These are phyloP conservation scores for Zaprionus gabonicus DNA, from an alignment of 1,140 invertebrate genomes.

Conservation along the genomic window DNA sequence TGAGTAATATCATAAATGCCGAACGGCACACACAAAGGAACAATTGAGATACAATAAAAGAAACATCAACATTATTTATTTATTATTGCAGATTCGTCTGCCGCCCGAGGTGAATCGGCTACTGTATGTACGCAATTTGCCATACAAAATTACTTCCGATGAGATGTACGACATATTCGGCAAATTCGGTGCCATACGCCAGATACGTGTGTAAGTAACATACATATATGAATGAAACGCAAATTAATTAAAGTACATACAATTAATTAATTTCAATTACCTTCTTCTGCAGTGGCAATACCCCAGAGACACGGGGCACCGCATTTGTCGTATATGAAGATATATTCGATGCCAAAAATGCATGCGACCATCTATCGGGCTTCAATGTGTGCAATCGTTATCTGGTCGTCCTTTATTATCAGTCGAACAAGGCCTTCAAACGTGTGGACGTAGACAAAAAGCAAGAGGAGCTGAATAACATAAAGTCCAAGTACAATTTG, in stretches of 20 bases:
- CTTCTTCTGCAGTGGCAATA: constrained; percentile 94
- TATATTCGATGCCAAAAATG: constrained; percentile 99
- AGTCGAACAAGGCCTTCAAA: constrained; percentile 97
- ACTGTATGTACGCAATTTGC: constrained; percentile 98
- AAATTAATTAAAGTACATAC: constrained; percentile 27
- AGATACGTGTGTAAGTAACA: constrained; percentile 96
- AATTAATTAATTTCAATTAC: constrained; percentile 21
- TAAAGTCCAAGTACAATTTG: constrained; percentile 97
- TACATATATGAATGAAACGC: not conserved
- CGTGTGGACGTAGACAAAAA: constrained; percentile 98
- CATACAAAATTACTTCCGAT: constrained; percentile 99
- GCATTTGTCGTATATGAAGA: constrained; percentile 99
- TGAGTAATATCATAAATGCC: constrained; percentile 48
- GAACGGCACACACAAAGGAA: constrained; percentile 15
- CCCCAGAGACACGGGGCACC: constrained; percentile 98
- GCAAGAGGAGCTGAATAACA: constrained; percentile 97
- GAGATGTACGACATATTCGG: constrained; percentile 99
- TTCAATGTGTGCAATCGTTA: constrained; percentile 99
- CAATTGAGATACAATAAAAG: constrained; percentile 41
- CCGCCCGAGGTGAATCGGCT: constrained; percentile 99
- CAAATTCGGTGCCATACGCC: constrained; percentile 99
- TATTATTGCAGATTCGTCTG: constrained; percentile 91
- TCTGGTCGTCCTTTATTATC: constrained; percentile 98
- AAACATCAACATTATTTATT: constrained; percentile 16
- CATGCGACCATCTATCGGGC: constrained; percentile 99